These are phyloP conservation scores for Vimba vimba DNA, from an alignment of 2,113 vertebrate species.

Conservation along the genomic window DNA sequence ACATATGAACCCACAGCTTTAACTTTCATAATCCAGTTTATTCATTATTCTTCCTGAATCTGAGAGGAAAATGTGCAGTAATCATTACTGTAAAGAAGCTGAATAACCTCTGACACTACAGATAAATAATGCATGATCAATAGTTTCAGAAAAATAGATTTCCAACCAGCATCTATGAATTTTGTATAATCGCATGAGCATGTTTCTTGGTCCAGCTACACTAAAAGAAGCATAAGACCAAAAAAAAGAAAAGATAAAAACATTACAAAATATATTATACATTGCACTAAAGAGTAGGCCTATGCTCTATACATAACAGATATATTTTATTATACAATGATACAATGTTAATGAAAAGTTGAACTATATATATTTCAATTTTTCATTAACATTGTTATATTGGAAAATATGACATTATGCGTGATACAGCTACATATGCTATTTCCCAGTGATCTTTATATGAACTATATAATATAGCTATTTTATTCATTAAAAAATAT, in stretches of 20 bases:
- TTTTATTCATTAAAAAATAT: background rate
- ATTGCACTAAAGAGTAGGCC: background rate
- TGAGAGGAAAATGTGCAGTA: background rate
- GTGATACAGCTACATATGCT: background rate
- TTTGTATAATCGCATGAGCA: background rate
- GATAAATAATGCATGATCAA: conserved; percentile 1
- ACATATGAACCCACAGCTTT: background rate
- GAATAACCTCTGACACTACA: background rate
- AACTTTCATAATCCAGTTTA: background rate
- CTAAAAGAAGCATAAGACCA: background rate
- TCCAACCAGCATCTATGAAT: background rate
- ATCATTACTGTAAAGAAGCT: background rate
- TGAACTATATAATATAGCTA: background rate
- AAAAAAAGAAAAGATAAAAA: background rate
- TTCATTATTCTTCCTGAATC: background rate
- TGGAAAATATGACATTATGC: no score
- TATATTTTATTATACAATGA: background rate
- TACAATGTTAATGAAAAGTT: no score
- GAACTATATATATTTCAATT: background rate
- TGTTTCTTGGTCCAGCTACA: background rate
- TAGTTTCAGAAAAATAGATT: background rate
- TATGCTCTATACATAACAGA: background rate
- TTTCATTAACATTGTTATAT: background rate
- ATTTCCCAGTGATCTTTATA: background rate
- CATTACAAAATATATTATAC: no score